phyloP scores from a whole-genome alignment of 1,140 invertebrate genomes.

The Pteromalus puparum region DNA sequence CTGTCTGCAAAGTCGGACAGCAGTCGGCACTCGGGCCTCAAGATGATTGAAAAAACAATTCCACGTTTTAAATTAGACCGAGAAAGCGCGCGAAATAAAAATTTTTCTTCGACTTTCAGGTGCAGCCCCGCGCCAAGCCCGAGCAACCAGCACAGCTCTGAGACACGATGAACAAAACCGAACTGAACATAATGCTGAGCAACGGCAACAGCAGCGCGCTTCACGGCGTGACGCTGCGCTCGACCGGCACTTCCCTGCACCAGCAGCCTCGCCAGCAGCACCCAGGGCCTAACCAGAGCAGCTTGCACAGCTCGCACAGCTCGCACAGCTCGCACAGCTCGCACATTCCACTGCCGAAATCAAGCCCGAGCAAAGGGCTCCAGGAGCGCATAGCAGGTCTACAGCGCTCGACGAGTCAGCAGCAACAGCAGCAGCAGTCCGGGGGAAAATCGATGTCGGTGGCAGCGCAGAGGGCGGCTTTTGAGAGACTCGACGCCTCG shows the following conservation, averaged over 20 bases:
- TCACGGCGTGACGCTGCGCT: neutral
- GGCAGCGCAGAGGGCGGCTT: conserved; percentile 69
- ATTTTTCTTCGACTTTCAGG: too few species aligned
- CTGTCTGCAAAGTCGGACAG: too few species aligned
- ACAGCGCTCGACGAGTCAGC: neutral
- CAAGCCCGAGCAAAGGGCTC: neutral
- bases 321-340: conserved; percentile 14
- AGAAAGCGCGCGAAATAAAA: neutral
- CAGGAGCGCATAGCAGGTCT: conserved; percentile 30
- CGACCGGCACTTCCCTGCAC: neutral
- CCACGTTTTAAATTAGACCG: neutral
- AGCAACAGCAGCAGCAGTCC: conserved; percentile 24
- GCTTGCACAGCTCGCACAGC: conserved; percentile 29
- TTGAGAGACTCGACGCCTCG: conserved; percentile 68
- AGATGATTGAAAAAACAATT: too few species aligned
- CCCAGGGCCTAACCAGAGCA: neutral
- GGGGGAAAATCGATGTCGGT: conserved; percentile 62
- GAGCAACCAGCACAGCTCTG: neutral
- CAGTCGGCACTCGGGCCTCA: too few species aligned
- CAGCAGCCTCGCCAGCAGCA: too few species aligned
- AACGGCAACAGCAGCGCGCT: neutral
- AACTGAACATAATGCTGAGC: conserved; percentile 63
- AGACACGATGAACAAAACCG: conserved; percentile 67
- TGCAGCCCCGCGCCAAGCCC: too few species aligned
- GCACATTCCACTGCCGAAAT: conserved; percentile 31